Conservation (phyloP, 2,797 vertebrate genomes). For the Girardinus metallicus region DNA sequence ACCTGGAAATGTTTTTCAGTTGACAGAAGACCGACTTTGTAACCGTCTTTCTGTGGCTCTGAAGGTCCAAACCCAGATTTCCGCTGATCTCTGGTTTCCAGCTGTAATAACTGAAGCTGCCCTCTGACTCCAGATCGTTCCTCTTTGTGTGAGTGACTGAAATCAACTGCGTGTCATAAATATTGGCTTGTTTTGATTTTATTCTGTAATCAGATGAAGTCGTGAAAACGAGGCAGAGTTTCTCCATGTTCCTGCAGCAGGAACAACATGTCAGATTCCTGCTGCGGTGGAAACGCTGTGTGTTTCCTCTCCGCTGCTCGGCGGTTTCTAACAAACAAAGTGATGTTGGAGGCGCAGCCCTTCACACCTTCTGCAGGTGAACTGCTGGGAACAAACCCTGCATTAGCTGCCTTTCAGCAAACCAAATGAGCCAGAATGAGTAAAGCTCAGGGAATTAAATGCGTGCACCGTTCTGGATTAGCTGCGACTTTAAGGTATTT, state of each 20-base stretch:
- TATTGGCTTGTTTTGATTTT: neutral
- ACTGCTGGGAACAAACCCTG: constrained; percentile 23
- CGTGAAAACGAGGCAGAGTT: neutral
- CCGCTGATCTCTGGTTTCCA: too few species aligned
- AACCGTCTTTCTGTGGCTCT: too few species aligned
- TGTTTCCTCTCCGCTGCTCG: neutral
- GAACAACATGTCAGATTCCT: too few species aligned
- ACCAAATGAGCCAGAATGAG: constrained; percentile 44
- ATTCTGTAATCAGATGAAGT: neutral
- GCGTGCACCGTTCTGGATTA: constrained; percentile 13
- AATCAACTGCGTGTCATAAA: neutral
- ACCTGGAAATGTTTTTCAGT: too few species aligned
- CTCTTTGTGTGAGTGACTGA: neutral
- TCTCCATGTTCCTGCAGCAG: too few species aligned
- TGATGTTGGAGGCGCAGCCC: constrained; percentile 36
- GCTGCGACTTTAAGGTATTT: neutral
- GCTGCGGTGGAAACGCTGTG: neutral
- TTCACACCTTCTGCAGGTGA: constrained; percentile 30
- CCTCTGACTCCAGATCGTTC: too few species aligned
- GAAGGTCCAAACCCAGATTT: too few species aligned
- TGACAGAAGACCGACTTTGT: too few species aligned
- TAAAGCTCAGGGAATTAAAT: constrained; percentile 6
- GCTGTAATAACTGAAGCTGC: too few species aligned
- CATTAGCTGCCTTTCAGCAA: constrained; percentile 46
- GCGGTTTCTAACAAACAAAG: constrained; percentile 57